These are phyloP conservation scores for Temnothorax curvispinosus DNA, from an alignment of 1,140 invertebrate genomes.

Conservation along the genomic window DNA sequence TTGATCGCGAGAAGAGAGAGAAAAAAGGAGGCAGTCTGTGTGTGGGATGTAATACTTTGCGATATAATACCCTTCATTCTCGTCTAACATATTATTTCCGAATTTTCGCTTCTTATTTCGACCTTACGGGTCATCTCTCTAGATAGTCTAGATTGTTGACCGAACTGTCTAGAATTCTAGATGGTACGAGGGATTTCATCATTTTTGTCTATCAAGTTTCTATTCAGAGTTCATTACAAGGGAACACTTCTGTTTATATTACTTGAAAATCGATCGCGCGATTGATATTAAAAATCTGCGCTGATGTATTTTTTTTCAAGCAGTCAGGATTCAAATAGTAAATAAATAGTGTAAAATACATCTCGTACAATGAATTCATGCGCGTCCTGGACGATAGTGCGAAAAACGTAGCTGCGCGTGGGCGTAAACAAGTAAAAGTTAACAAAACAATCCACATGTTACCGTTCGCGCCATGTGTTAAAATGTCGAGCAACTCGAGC, in stretches of 20 bases:
- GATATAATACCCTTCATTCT: neutral
- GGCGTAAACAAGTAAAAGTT: slow-evolving; percentile 60
- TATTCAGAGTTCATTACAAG: neutral
- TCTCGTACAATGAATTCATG: slow-evolving; percentile 57
- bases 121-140: neutral
- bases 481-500: slow-evolving; percentile 40
- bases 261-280: neutral
- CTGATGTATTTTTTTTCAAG: slow-evolving; percentile 50
- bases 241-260: neutral
- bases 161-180: neutral
- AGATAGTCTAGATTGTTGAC: neutral
- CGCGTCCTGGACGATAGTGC: slow-evolving; percentile 43
- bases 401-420: slow-evolving; percentile 46
- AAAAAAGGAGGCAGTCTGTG: neutral
- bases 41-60: neutral
- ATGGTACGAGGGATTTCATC: neutral
- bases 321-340: slow-evolving; percentile 57
- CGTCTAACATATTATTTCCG: neutral
- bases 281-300: slow-evolving; percentile 43
- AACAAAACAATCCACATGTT: slow-evolving; percentile 55
- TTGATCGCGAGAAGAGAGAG: neutral
- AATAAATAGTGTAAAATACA: slow-evolving; percentile 59
- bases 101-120: neutral
- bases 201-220: neutral
- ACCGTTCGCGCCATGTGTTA: slow-evolving; percentile 38